A percentile compares a stretch with the other conserved stretches of the same genome.
phyloP scores from a whole-genome alignment of 1,140 invertebrate species.

The Oedothorax gibbosus region DNA sequence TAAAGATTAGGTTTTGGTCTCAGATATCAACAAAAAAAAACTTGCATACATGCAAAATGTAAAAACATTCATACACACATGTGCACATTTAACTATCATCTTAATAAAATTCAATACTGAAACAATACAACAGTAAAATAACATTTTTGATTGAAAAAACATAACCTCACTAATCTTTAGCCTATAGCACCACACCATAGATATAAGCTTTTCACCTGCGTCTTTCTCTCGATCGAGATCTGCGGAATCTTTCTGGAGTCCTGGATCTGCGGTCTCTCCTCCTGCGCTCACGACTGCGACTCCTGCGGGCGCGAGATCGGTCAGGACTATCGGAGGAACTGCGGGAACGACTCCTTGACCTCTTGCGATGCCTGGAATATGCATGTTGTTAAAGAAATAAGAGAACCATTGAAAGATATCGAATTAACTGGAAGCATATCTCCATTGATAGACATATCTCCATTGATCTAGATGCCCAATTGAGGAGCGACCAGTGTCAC shows the following conservation, averaged over 20 bases:
- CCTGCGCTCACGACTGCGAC: constrained; percentile 42
- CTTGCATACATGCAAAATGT: no score
- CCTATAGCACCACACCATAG: background rate
- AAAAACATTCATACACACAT: no score
- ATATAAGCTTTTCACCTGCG: constrained; percentile 37
- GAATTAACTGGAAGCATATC: no score
- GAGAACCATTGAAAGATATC: background rate
- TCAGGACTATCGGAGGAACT: constrained; percentile 53
- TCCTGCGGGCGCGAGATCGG: constrained; percentile 12
- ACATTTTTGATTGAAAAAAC: no score
- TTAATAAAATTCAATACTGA: no score
- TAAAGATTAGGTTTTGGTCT: no score
- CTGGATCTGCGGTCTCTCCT: constrained; percentile 49
- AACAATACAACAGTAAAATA: no score
- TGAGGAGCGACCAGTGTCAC: no score
- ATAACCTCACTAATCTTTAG: background rate
- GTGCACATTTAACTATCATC: no score
- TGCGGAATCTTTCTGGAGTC: constrained; percentile 57
- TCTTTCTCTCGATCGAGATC: constrained; percentile 56
- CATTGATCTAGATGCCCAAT: no score
- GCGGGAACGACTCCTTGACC: constrained; percentile 46
- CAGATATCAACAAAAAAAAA: no score
- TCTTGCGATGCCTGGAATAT: constrained; percentile 34
- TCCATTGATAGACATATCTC: no score
- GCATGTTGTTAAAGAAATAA: background rate